A percentile compares a stretch with the other conserved stretches of the same genome.
phyloP scores from a whole-genome alignment of 2,797 vertebrate genomes.

The Sebastes matsubarae region DNA sequence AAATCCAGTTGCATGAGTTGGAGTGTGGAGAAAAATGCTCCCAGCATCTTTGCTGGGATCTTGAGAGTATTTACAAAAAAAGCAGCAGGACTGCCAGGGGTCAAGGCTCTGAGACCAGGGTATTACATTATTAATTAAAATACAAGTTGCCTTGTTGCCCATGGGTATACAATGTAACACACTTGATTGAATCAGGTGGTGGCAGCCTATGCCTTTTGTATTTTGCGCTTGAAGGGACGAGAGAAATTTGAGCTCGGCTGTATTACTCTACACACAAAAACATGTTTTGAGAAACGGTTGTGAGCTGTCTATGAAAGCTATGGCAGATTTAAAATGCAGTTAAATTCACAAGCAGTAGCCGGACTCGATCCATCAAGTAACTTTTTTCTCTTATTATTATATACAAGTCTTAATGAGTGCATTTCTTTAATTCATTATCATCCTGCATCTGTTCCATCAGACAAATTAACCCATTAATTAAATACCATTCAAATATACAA shows the following conservation, averaged over 20 bases:
- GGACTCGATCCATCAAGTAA: constrained; percentile 27
- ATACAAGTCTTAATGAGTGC: background rate
- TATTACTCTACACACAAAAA: constrained; percentile 82
- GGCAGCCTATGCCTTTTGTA: constrained; percentile 90
- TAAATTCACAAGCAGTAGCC: constrained; percentile 33
- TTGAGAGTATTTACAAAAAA: constrained; percentile 91
- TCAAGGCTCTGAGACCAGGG: constrained; percentile 89
- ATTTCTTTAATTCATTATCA: constrained; percentile 1
- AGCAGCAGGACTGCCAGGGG: constrained; percentile 89
- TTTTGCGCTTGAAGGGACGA: constrained; percentile 92
- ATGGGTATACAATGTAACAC: constrained; percentile 95
- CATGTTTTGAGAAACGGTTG: constrained; percentile 81
- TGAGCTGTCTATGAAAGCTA: constrained; percentile 76
- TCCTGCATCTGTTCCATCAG: background rate
- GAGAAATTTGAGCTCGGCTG: constrained; percentile 89
- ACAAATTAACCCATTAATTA: background rate
- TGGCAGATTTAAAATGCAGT: constrained; percentile 61
- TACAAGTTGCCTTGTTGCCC: constrained; percentile 92
- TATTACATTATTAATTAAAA: constrained; percentile 99
- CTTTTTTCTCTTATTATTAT: constrained; percentile 10
- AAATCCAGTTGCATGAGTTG: constrained; percentile 62
- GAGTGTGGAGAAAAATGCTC: constrained; percentile 69
- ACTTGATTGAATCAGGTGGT: constrained; percentile 99
- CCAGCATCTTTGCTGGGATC: constrained; percentile 83
- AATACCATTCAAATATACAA: background rate